Conservation (phyloP, 2,888 invertebrate species). For the Marasmarcha lunaedactyla region DNA sequence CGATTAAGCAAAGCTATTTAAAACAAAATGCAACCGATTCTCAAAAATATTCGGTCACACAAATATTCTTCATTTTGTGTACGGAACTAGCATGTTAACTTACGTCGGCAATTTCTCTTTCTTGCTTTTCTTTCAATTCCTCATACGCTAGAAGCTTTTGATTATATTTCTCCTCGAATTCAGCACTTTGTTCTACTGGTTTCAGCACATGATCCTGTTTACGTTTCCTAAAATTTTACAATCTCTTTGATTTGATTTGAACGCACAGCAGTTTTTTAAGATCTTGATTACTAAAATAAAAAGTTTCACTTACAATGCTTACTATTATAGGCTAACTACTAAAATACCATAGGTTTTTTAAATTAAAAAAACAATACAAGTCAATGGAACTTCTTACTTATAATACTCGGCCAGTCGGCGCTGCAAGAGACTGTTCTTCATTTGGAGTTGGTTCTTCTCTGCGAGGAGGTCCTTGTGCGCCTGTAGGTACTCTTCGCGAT, state of each 20-base stretch:
- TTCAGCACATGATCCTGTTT: conserved; percentile 57
- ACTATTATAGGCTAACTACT: too few relatives aligned
- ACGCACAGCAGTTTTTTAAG: conserved; percentile 1
- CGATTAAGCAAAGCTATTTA: too few relatives aligned
- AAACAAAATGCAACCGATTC: too few relatives aligned
- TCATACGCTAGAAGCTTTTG: conserved; percentile 41
- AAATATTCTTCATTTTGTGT: too few relatives aligned
- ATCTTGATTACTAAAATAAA: too few relatives aligned
- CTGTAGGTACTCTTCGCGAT: conserved; percentile 46
- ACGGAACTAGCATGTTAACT: too few relatives aligned
- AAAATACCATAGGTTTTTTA: too few relatives aligned
- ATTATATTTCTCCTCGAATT: conserved; percentile 57
- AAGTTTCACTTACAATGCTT: too few relatives aligned
- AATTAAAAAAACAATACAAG: too few relatives aligned
- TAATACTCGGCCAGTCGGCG: conserved; percentile 56
- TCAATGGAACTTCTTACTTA: conserved; percentile 41
- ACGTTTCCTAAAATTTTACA: conserved; percentile 49
- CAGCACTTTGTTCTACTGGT: conserved; percentile 36
- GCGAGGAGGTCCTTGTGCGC: conserved; percentile 40
- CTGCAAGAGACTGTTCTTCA: conserved; percentile 53
- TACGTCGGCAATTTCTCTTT: conserved; percentile 45
- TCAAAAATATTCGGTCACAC: too few relatives aligned
- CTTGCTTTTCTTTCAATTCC: conserved; percentile 43
- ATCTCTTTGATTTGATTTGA: neutral
- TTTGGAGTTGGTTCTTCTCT: conserved; percentile 37